phyloP scores from a whole-genome alignment of 1,140 invertebrate genomes.

The Scylla paramamosain region DNA sequence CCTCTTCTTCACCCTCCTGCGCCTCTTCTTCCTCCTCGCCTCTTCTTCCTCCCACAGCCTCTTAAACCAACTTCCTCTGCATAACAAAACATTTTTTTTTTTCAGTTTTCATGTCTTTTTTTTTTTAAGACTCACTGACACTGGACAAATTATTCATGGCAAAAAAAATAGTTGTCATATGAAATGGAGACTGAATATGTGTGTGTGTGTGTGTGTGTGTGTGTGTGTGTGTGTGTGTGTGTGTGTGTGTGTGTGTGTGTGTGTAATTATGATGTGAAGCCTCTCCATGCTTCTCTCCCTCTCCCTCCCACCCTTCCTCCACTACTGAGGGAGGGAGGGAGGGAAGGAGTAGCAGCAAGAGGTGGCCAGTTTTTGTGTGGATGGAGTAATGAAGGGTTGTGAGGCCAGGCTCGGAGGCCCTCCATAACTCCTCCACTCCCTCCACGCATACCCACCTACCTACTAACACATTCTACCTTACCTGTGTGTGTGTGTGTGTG shows the following conservation, averaged over 20 bases:
- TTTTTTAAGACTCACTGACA: too few species aligned
- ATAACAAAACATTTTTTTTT: background rate
- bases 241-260: constrained; percentile 34
- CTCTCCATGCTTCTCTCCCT: background rate
- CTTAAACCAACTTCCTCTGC: background rate
- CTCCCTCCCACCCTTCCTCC: background rate
- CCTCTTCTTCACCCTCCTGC: background rate
- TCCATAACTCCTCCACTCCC: too few species aligned
- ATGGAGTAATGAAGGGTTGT: background rate
- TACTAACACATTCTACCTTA: too few species aligned
- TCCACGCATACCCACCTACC: too few species aligned
- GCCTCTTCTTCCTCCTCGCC: background rate
- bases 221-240: constrained; percentile 34
- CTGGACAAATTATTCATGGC: too few species aligned
- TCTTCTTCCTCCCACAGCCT: background rate
- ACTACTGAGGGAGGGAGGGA: background rate
- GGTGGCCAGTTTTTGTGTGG: background rate
- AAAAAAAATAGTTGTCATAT: too few species aligned
- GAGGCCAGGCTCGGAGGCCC: background rate
- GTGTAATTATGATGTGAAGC: background rate
- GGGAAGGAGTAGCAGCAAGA: background rate
- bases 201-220: constrained; percentile 7
- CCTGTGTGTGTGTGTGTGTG: too few species aligned
- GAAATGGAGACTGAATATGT: background rate
- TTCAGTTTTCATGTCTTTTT: background rate